Evolutionary conservation across 2,113 vertebrate genomes (phyloP), one percentile per base, ranked within the genome.

Genomic region (Chrysochloris asiatica): DNA sequence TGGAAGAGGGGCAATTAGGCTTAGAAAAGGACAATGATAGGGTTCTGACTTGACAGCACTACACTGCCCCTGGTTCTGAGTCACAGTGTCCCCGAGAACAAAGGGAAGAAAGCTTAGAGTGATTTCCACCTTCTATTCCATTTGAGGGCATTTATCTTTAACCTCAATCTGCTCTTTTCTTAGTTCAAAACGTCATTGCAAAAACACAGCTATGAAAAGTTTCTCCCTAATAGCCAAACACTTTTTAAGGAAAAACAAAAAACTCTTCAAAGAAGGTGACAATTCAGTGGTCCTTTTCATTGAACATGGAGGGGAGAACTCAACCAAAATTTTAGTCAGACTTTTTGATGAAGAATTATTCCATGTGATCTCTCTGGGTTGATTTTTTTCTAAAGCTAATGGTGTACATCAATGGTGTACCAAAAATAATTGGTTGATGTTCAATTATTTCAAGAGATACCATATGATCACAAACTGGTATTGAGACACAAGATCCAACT

Each of bases 11-110:
- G 50, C 77, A 92, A 85, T 94, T 48, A 48, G 22, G 7, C 28
- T 45, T 80, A 54, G 75, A 82, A 83, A 93, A 67, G 77, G 87
- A 84, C 69, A 89, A 50, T 61, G 75, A 56, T 10, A 56, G 26
- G 30, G 83, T 14, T 84, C 73, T 38, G 7, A 13, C 45, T 6
- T 65, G 48, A 54, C 8, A 2, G 21, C 2, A 14, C 14, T 36
- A 10, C 24, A 4, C 77, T 26, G 72, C 19, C 50, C n/a, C 61
- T 1, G 2, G 21, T 8, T 67, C 47, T 24, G 71, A 82, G 67
- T 91, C 94, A 69, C 17, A 3, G 0, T 0, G 3, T 6, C 47
- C 71, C 50, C 3, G 4, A 50, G 59, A 73, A 59, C 84, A 50
- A 83, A 65, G 9, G 19, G 11, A 43, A 3, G 8, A 28, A 50